phyloP scores from a whole-genome alignment of 2,888 invertebrate genomes.

The Yponomeuta sedellus region DNA sequence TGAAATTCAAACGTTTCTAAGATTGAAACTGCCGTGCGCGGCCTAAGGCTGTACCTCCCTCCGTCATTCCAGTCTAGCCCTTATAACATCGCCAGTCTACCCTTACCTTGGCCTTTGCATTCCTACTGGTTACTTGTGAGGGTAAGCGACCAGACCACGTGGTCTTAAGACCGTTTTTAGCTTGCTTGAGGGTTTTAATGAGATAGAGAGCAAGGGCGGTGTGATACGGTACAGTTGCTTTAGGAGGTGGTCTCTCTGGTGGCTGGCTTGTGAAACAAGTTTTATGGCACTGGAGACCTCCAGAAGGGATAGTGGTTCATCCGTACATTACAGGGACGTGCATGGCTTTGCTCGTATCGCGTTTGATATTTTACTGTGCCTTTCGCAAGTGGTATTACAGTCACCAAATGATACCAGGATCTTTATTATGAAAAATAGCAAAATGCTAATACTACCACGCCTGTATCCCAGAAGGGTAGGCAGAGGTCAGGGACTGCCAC shows the following conservation, averaged over 20 bases:
- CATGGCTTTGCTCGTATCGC: too few relatives aligned
- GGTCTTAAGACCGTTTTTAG: conserved; percentile 25
- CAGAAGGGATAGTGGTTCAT: not conserved
- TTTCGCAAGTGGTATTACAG: too few relatives aligned
- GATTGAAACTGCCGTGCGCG: not conserved
- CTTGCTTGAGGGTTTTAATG: conserved; percentile 34
- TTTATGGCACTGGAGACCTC: not conserved
- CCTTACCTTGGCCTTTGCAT: not conserved
- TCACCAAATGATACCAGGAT: too few relatives aligned
- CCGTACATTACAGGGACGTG: not conserved
- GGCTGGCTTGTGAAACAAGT: not conserved
- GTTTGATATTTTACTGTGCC: too few relatives aligned
- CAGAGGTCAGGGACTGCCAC: too few relatives aligned
- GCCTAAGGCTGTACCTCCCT: not conserved
- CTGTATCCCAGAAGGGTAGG: too few relatives aligned
- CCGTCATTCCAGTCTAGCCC: not conserved
- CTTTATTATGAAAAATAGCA: too few relatives aligned
- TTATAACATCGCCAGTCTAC: not conserved
- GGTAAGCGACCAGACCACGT: not conserved
- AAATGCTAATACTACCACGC: too few relatives aligned
- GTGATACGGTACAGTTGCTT: not conserved
- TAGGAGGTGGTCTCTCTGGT: not conserved
- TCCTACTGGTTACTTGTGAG: not conserved
- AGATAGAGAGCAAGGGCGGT: conserved; percentile 43
- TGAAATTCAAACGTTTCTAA: conserved; percentile 26